Base-by-base conservation (phyloP, 1,140 invertebrate species). In the Gryllus bimaculatus region DNA sequence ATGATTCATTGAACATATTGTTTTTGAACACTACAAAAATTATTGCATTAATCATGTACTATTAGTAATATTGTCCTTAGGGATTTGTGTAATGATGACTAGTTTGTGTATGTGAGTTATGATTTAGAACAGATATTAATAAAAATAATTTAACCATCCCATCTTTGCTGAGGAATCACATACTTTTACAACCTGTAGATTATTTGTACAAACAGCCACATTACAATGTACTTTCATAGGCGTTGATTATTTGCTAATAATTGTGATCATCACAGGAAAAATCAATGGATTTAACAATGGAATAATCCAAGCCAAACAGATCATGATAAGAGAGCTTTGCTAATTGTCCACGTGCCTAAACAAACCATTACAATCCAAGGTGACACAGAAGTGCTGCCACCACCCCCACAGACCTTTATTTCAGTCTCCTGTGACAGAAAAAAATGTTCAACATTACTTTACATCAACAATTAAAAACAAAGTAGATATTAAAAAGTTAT, bases 391-490 rank as follows among this genome's bases (percentile, higher is more conserved):
- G 73, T 18, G 21, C 49, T 66, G 26, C 80, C 66, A 21, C 77
- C 47, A 49, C 78, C 73, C 18, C 92, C 92, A 84, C 92, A 93
- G 80, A 90, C 88, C 82, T 92, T 91, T 80, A 93, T 93, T 84
- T 93, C 92, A 83, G 90, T 90, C 86, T 93, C 92, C 88, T 89
- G 81, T 48, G 87, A 85, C 80, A 78, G 66, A 81, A 82, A 76
- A 81, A 82, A 79, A 81, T 47, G 81, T 39, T 39, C 26, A 39
- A 5, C 1, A 5, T 39, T 39, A 39, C 26, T 39, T 39, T 39
- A 39, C 26, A 39, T 39, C 26, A 39, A 5, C 26, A 1, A 39
- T 39, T 2, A 39, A 39, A 39, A 39, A 39, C 26, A 39, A 39
- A 39, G 26, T 39, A 39, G 1, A 39, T 39, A 39, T 39, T 2